Base-by-base conservation (phyloP, 2,888 invertebrate genomes). In the Pristionchus entomophagus region DNA sequence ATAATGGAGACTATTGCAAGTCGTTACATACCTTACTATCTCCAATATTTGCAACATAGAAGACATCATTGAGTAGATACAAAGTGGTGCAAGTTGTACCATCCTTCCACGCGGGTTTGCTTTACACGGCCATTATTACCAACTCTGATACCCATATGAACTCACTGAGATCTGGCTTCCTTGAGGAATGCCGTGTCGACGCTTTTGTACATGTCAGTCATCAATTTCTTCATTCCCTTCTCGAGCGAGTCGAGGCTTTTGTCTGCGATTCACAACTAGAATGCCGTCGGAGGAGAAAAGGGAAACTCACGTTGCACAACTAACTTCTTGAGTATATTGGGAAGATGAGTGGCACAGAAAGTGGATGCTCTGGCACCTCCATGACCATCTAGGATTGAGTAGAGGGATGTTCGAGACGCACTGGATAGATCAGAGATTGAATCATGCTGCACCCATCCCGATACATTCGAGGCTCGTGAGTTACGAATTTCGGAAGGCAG, bases 41-140 rank as follows among this genome's bases (percentile, higher is more conserved):
- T 41, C 95, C 95, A 38, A 95, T 91, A 89, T 95, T 95, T 22
- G 95, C 94, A 49, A 95, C 94, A 89, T 94, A 95, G 81, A 95
- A 88, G 3, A 93, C 93, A 86, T 95, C 94, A 88, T 95, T 94
- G 32, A 95, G 88, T n/a, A 94, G 91, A 26, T 95, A 90, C 41
- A 95, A 92, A 38, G 94, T 92, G n/a, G 94, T 94, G 0, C 94
- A 95, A 38, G 95, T 95, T 0, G 94, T 94, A 2, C 95, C 95
- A 91, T 95, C 95, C 89, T 95, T 95, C 94, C 95, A 94, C 2
- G 94, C 91, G n/a, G 95, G 95, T 88, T 94, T 94, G 51, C 95
- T 95, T 88, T 45, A 92, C 90, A 41, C 41, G 12, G 65, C 8
- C 17, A 49, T n/a, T 38, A 19, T 51, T 14, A 32, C 5, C 22